Base-by-base conservation (phyloP, 2,888 invertebrate species). In the Odontocerum albicorne region DNA sequence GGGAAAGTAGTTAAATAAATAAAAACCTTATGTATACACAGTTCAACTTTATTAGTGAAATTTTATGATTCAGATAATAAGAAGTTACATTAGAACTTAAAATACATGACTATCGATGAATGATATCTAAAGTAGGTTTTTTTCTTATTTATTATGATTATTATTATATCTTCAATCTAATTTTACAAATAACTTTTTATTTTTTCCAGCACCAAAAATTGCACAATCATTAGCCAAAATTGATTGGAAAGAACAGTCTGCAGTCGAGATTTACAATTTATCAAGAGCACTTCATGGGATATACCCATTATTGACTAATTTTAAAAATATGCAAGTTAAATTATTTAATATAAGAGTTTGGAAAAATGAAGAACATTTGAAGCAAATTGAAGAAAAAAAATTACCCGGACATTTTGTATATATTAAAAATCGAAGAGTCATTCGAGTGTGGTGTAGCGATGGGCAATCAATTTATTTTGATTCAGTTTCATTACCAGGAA, bases 151-250 rank as follows among this genome's bases (percentile, higher is more conserved):
- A n/a, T n/a, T n/a, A n/a, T n/a, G n/a, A n/a, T n/a, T n/a, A n/a
- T n/a, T n/a, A n/a, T n/a, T n/a, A n/a, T n/a, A n/a, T n/a, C n/a
- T n/a, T n/a, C n/a, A n/a, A n/a, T n/a, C n/a, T n/a, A n/a, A n/a
- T n/a, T n/a, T n/a, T n/a, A n/a, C n/a, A n/a, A n/a, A n/a, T n/a
- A n/a, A n/a, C n/a, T n/a, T n/a, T n/a, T n/a, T n/a, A n/a, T n/a
- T 62, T 64, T 39, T 81, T 82, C 61, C 68, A 90, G 92, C 93
- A 33, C 90, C 87, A 57, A 90, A 88, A 79, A 77, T 92, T 53
- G 75, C 77, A 19, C 72, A 81, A 54, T 68, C 70, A 49, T 76
- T 87, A 62, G 80, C 86, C 39, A 72, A 78, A 64, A 75, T 92
- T 6, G 72, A 79, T 63, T 93, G 91, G 91, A 65, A 75, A 1